Base-by-base conservation (phyloP, 2,888 invertebrate species). In the Epiblema foenella region DNA sequence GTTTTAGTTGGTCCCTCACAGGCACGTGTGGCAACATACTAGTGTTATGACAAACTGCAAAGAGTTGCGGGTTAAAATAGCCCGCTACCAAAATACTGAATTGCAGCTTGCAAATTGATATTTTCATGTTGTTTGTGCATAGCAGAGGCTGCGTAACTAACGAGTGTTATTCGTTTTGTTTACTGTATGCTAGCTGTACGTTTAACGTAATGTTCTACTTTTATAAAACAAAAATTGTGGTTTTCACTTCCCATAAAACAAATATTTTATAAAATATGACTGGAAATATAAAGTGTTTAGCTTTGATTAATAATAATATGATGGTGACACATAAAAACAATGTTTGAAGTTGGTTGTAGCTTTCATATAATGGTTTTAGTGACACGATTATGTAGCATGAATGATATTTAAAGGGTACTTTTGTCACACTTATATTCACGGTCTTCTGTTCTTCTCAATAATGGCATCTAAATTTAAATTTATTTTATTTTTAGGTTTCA, bases 1-100 rank as follows among this genome's bases (percentile, higher is more conserved):
- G 29, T 58, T 58, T 24, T 51, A 39, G 63, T 51, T 51, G 18
- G 9, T 29, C 37, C 11, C 39, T 69, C 64, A 24, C 24, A 24
- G 57, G 69, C 69, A 69, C 59, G 59, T 42, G 57, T n/a, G 18
- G 20, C 58, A 17, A 42, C 69, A 56, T 17, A 51, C 64, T 58
- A 58, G 57, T 69, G 42, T 57, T 64, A 69, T 59, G 69, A 70
- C 65, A 70, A 69, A 65, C 29, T 59, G 51, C 24, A 52, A 52
- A 64, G 69, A 64, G 52, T 64, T 51, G 37, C 69, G 12, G n/a
- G 49, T 52, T 59, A n/a, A 70, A 70, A 65, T 65, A 65, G 65
- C 42, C 42, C 11, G 24, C 65, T 58, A 59, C 52, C 52, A 59
- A 70, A 65, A 70, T 70, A 70, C 58, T 29, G 42, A 54, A 59